Percentiles rank a stretch among this genome's conserved stretches.
Conservation (phyloP, 2,113 vertebrate genomes). For the Hemicordylus capensis region DNA sequence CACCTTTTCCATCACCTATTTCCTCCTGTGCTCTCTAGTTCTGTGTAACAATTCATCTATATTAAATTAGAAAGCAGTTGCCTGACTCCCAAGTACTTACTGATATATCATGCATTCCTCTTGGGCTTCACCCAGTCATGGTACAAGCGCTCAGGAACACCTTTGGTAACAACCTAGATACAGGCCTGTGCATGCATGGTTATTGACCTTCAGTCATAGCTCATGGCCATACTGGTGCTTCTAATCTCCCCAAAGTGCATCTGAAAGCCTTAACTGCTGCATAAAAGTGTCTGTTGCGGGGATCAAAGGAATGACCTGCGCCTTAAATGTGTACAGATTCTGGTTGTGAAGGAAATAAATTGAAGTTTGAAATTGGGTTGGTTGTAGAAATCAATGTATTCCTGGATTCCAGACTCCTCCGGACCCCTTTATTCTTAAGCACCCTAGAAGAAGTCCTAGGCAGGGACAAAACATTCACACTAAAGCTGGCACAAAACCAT, state of each 20-base stretch:
- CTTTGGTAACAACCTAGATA: too few relatives aligned
- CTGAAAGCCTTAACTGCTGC: not conserved
- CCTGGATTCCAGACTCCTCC: conserved; percentile 34
- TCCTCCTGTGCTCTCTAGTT: not conserved
- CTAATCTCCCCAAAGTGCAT: not conserved
- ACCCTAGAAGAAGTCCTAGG: conserved; percentile 48
- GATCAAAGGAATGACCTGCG: too few relatives aligned
- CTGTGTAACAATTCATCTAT: not conserved
- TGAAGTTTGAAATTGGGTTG: not conserved
- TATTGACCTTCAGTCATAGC: too few relatives aligned
- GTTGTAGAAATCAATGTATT: conserved; percentile 46
- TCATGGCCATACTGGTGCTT: not conserved
- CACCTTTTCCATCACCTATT: not conserved
- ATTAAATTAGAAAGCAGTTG: not conserved
- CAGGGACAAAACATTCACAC: conserved; percentile 62
- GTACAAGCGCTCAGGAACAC: too few relatives aligned
- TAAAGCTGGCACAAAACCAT: conserved; percentile 80
- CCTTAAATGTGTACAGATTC: not conserved
- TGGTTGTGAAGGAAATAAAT: not conserved
- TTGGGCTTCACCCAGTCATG: too few relatives aligned
- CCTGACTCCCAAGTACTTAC: not conserved
- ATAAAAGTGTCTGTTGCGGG: not conserved
- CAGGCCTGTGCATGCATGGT: too few relatives aligned
- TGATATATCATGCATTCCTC: not conserved
- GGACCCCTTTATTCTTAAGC: conserved; percentile 42